Percentiles rank a stretch among this genome's conserved stretches.
phyloP scores from a whole-genome alignment of 1,140 invertebrate species.

The Brachionus asplanchnoidis region DNA sequence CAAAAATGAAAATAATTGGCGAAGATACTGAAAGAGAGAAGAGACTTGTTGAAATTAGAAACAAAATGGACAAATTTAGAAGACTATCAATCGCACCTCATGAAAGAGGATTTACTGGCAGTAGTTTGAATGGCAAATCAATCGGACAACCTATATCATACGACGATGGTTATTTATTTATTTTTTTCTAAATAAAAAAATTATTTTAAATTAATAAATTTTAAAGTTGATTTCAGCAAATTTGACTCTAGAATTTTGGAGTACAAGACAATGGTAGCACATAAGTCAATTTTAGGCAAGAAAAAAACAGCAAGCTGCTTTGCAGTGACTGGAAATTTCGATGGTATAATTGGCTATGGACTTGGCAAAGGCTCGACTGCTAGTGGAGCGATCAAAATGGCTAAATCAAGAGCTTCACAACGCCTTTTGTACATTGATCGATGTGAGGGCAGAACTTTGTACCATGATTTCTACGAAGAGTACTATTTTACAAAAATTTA shows the following conservation, averaged over 20 bases:
- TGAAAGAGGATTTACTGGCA: conserved; percentile 81
- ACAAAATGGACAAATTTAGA: conserved; percentile 65
- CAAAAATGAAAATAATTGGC: conserved; percentile 24
- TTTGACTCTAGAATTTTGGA: conserved; percentile 83
- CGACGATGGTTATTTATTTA: conserved; percentile 55
- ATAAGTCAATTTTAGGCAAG: conserved; percentile 19
- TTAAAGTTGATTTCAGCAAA: conserved; percentile 73
- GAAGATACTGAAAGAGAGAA: conserved; percentile 61
- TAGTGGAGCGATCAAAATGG: conserved; percentile 55
- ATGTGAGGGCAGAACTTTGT: conserved; percentile 72
- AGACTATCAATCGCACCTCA: conserved; percentile 67
- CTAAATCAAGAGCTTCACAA: conserved; percentile 78
- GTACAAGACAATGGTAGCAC: conserved; percentile 42
- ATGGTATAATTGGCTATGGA: conserved; percentile 69
- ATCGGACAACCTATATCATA: conserved; percentile 79
- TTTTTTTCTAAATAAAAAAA: not conserved
- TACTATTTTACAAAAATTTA: conserved; percentile 40
- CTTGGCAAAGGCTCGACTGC: conserved; percentile 48
- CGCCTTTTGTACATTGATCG: conserved; percentile 76
- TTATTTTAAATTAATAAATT: conserved; percentile 39
- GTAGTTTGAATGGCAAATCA: conserved; percentile 72
- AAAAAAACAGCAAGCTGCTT: conserved; percentile 50
- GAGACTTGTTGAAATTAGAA: conserved; percentile 67
- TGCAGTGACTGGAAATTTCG: conserved; percentile 78
- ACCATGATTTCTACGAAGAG: conserved; percentile 40